Evolutionary conservation across 35 echinoderm and acorn worm species (phyloP), one percentile per base, ranked within the genome.

Genomic region (Lytechinus variegatus): DNA sequence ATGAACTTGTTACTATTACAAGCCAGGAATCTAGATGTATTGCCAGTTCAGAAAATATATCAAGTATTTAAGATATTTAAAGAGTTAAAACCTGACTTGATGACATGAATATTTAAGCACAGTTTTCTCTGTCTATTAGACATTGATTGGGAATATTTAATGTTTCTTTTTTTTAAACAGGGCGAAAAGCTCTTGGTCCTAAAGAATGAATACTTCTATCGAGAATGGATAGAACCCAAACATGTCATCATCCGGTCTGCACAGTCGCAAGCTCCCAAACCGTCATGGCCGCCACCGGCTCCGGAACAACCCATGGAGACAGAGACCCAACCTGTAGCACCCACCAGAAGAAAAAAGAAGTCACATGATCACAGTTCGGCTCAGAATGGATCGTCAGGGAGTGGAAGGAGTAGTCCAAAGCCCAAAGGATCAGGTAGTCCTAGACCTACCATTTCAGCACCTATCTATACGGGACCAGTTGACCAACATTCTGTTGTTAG

Each of bases 401-500:
- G 24, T 27, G 53, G n/a, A 9, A 90, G 88, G 29, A 90, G 88
- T 9, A 54, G 88, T 9, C 29, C 29, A 44, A 54, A 44, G 52
- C 28, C 28, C 13, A 90, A 44, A 12, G 16, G 52, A 12, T 28
- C 28, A 14, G 4, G 3, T 44, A 90, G 88, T 54, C 92, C 92
- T 57, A 54, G 92, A 10, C 92, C 92, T 54, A 93, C 92, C n/a
- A 93, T 93, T 16, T 93, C 92, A 53, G 53, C 92, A 19, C 92
- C 92, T 44, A 93, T 93, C 53, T 96, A 96, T 16, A 89, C 96
- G 53, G 96, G 96, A 44, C 96, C 96, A 9, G 93, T 55, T 24
- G 92, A 96, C 54, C 96, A 96, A 95, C 11, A 94, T 27, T 94
- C 93, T 24, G 66, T 96, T 33, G 28, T 96, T 53, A 96, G 93